These are phyloP conservation scores for Sycophila texana DNA, from an alignment of 2,888 invertebrate genomes.

Conservation along the genomic window DNA sequence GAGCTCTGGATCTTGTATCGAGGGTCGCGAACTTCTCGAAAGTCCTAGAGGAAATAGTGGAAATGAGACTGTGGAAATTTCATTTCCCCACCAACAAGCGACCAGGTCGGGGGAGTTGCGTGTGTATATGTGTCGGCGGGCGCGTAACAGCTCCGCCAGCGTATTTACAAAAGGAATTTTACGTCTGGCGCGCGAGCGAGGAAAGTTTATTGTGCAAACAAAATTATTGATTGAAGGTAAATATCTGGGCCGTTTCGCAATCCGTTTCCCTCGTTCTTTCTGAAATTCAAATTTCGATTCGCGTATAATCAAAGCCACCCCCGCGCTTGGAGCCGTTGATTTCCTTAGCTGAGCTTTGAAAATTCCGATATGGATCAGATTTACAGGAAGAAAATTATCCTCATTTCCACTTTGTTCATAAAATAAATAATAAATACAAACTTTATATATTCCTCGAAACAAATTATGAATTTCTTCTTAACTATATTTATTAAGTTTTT, in stretches of 20 bases:
- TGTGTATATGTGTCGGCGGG: background rate
- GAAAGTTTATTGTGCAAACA: slow-evolving; percentile 42
- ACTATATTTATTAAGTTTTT: no score
- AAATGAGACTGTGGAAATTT: slow-evolving; percentile 55
- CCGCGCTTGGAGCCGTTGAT: no score
- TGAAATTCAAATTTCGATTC: slow-evolving; percentile 20
- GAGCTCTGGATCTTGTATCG: slow-evolving; percentile 39
- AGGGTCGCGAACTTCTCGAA: slow-evolving; percentile 32
- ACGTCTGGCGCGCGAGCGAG: background rate
- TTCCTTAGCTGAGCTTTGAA: no score
- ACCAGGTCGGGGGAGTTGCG: slow-evolving; percentile 3
- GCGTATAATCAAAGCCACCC: slow-evolving; percentile 13
- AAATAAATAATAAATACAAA: no score
- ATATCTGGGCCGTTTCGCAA: slow-evolving; percentile 6
- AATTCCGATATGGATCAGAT: no score
- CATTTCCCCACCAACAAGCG: slow-evolving; percentile 30
- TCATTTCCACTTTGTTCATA: no score
- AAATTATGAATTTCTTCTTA: no score
- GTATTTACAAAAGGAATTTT: slow-evolving; percentile 27
- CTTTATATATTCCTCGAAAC: no score
- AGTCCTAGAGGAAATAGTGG: slow-evolving; percentile 51
- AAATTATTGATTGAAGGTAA: slow-evolving; percentile 38
- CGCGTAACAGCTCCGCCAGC: background rate
- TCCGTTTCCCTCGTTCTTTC: background rate
- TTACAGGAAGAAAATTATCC: no score